Conservation (phyloP, 2,888 invertebrate species). For the Microchrysa polita region DNA sequence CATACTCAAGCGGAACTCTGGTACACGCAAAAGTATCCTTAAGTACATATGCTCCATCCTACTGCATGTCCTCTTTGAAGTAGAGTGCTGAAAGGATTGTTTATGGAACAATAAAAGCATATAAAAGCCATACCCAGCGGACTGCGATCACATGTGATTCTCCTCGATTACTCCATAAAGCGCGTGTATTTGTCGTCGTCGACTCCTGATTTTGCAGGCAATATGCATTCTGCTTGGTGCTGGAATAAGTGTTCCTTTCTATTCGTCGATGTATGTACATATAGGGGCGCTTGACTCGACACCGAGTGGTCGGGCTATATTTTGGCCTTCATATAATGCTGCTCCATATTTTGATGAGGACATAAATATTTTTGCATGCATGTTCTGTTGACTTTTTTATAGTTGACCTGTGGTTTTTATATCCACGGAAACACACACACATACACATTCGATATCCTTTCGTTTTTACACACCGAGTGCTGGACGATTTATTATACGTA, state of each 20-base stretch:
- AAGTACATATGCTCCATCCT: not conserved
- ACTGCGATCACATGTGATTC: constrained; percentile 1
- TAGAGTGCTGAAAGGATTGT: constrained; percentile 30
- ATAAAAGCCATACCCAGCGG: constrained; percentile 28
- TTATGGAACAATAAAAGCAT: constrained; percentile 40
- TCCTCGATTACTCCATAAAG: not conserved
- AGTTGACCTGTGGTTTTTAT: constrained; percentile 44
- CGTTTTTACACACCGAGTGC: too few species aligned
- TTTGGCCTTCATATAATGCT: not conserved
- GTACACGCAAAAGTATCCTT: constrained; percentile 12
- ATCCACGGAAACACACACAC: constrained; percentile 28
- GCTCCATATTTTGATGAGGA: constrained; percentile 45
- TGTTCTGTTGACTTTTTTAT: constrained; percentile 46
- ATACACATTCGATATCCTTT: not conserved
- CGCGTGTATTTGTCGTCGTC: too few species aligned
- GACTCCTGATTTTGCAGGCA: not conserved
- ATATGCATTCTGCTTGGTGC: not conserved
- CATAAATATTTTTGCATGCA: constrained; percentile 45
- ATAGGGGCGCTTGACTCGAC: too few species aligned
- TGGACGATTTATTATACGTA: too few species aligned
- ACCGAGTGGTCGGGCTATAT: too few species aligned
- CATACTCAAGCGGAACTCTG: not conserved
- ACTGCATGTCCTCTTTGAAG: too few species aligned
- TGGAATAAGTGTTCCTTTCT: not conserved
- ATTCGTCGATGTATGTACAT: not conserved